phyloP scores from a whole-genome alignment of 2,888 invertebrate species.

The Galeruca laticollis region DNA sequence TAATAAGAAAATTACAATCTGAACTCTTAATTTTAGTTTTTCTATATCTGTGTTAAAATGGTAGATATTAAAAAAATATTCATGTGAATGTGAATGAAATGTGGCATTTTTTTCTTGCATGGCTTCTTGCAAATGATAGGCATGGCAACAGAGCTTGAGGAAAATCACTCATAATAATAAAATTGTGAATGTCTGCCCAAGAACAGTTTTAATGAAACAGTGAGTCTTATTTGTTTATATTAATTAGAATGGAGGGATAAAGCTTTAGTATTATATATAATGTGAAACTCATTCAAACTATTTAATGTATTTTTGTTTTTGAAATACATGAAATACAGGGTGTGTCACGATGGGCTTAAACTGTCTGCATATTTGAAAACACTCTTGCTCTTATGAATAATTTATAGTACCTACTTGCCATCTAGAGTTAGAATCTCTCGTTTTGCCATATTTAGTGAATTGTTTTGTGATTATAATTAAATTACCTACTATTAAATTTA shows the following conservation, averaged over 20 bases:
- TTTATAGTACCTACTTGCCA: too few relatives aligned
- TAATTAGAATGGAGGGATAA: neutral
- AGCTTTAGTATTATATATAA: neutral
- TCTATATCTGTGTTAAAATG: constrained; percentile 12
- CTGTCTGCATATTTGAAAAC: too few relatives aligned
- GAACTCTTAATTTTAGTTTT: neutral
- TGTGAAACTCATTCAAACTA: neutral
- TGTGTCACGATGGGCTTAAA: too few relatives aligned
- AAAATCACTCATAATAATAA: constrained; percentile 96
- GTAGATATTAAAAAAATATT: constrained; percentile 6
- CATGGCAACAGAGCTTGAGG: constrained; percentile 92
- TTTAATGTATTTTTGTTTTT: too few relatives aligned
- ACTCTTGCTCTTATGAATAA: too few relatives aligned
- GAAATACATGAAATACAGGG: too few relatives aligned
- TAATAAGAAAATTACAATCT: neutral
- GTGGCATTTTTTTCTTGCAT: constrained; percentile 56
- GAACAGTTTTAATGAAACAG: constrained; percentile 98
- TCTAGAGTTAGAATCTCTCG: too few relatives aligned
- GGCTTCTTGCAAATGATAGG: constrained; percentile 71
- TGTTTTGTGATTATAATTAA: too few relatives aligned
- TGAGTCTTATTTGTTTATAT: constrained; percentile 72
- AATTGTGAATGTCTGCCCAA: constrained; percentile 94
- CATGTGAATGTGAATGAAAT: constrained; percentile 30
- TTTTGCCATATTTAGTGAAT: too few relatives aligned
- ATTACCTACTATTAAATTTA: too few relatives aligned